These are phyloP conservation scores for Ectemnius continuus DNA, from an alignment of 2,888 invertebrate species.

Conservation along the genomic window DNA sequence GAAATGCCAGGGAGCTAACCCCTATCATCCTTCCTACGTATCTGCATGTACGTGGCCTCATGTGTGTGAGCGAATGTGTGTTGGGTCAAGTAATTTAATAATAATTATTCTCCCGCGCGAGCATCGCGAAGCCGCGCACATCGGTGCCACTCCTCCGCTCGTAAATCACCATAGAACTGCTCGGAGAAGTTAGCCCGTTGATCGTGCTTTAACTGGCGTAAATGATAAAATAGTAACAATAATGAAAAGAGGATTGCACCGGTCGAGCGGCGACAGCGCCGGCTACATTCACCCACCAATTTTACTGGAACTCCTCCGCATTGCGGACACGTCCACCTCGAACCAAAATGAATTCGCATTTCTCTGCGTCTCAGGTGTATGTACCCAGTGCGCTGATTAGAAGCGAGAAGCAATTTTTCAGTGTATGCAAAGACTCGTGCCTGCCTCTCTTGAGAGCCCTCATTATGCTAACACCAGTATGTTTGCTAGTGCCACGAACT, in stretches of 20 bases:
- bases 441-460: too few species aligned
- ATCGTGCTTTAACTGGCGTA: constrained; percentile 48
- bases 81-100: constrained; percentile 61
- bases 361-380: neutral
- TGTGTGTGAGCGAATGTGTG: constrained; percentile 5
- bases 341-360: neutral
- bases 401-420: neutral
- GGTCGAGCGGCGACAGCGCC: too few species aligned
- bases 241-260: neutral
- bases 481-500: too few species aligned
- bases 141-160: constrained; percentile 38
- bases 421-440: neutral
- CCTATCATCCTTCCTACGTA: too few species aligned
- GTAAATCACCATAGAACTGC: constrained; percentile 47
- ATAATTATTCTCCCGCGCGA: constrained; percentile 56
- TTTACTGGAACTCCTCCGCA: neutral
- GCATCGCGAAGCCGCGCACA: constrained; percentile 30
- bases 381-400: neutral
- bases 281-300: neutral
- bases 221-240: constrained; percentile 26
- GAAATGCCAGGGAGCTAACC: constrained; percentile 39
- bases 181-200: constrained; percentile 32
- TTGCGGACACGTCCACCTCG: neutral
- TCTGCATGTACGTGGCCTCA: constrained; percentile 2
- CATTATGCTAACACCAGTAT: too few species aligned